phyloP scores from a whole-genome alignment of 2,113 vertebrate species.

The Corythaixoides concolor region DNA sequence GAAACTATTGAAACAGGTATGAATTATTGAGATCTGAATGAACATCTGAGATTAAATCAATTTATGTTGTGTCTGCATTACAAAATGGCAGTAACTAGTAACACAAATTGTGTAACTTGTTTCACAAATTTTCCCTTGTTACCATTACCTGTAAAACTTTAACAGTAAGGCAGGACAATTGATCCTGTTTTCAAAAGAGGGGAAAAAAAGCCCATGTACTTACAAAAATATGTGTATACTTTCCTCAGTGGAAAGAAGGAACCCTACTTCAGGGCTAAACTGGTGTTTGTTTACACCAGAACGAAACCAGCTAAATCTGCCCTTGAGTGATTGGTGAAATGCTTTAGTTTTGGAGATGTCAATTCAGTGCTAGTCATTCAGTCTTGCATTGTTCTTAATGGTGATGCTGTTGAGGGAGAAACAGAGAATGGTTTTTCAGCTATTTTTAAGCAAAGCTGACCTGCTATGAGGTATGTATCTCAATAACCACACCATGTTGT shows the following conservation, averaged over 20 bases:
- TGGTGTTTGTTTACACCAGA: not conserved
- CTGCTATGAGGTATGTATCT: not conserved
- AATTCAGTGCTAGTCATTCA: not conserved
- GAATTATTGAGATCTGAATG: not conserved
- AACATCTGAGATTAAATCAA: not conserved
- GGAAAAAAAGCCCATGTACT: not conserved
- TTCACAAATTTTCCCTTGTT: not conserved
- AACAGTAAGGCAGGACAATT: not conserved
- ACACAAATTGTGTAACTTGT: not conserved
- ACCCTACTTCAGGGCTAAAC: not conserved
- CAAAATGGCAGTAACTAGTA: not conserved
- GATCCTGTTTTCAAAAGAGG: not conserved
- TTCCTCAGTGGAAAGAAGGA: not conserved
- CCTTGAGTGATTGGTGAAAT: not conserved
- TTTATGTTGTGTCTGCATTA: not conserved
- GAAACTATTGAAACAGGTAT: constrained; percentile 98
- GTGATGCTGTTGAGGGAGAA: not conserved
- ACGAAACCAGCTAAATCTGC: not conserved
- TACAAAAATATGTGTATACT: not conserved
- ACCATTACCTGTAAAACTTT: not conserved
- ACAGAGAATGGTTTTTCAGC: not conserved
- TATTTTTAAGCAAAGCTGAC: not conserved
- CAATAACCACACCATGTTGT: not conserved
- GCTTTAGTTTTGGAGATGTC: not conserved
- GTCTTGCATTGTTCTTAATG: not conserved